Conservation (phyloP, 2,888 invertebrate genomes). For the Zygaena filipendulae region DNA sequence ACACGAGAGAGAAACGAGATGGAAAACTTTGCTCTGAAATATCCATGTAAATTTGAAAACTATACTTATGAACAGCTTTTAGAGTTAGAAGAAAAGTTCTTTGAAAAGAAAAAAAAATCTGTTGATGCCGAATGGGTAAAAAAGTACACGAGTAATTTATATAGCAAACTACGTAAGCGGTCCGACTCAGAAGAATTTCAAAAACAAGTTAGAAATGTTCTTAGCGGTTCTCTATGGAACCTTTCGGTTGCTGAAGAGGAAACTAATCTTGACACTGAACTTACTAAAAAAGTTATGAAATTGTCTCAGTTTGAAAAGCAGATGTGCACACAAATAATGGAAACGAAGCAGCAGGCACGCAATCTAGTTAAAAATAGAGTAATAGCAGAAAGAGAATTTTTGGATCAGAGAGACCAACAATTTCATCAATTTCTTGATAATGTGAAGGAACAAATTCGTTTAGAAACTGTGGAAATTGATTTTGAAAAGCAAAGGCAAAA, state of each 20-base stretch:
- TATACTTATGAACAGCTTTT: conserved; percentile 50
- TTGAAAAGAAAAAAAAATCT: conserved; percentile 30
- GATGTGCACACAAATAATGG: conserved; percentile 71
- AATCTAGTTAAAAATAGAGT: conserved; percentile 63
- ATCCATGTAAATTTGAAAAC: conserved; percentile 43
- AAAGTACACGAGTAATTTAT: conserved; percentile 57
- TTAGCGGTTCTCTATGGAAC: conserved; percentile 65
- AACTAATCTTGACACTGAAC: conserved; percentile 49
- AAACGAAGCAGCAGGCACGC: conserved; percentile 69
- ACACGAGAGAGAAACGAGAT: conserved; percentile 37
- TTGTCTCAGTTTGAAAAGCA: conserved; percentile 74
- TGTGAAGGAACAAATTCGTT: conserved; percentile 48
- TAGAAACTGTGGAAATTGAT: conserved; percentile 56
- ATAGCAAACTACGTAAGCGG: conserved; percentile 44
- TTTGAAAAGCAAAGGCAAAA: conserved; percentile 61
- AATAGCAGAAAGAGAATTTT: conserved; percentile 56
- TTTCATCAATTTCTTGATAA: conserved; percentile 53
- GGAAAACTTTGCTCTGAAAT: conserved; percentile 34
- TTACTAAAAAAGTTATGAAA: conserved; percentile 68
- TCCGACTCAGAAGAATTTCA: conserved; percentile 54
- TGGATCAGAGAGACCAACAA: conserved; percentile 55
- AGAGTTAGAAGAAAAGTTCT: conserved; percentile 33
- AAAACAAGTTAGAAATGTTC: conserved; percentile 51
- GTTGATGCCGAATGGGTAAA: conserved; percentile 48
- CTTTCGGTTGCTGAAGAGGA: conserved; percentile 62